Conservation (phyloP, 2,888 invertebrate species). For the Labia minor region DNA sequence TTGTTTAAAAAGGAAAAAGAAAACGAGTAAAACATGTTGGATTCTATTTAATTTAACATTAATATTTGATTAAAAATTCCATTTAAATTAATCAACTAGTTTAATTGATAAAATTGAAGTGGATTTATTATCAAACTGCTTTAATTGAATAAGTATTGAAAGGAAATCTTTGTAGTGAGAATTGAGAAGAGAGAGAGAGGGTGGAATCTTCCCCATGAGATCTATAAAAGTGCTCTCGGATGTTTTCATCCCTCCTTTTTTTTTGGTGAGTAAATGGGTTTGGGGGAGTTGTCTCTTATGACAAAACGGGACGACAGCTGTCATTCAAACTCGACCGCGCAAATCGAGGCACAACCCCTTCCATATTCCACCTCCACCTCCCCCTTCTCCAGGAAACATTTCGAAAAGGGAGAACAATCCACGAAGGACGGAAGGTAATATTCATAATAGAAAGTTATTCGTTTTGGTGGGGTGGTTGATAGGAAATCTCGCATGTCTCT, state of each 20-base stretch:
- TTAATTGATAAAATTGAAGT: too few species aligned
- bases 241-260: neutral
- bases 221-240: constrained; percentile 4
- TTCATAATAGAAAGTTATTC: neutral
- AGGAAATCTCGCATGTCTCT: neutral
- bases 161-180: neutral
- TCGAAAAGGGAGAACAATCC: neutral
- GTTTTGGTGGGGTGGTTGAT: neutral
- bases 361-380: too few species aligned
- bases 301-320: constrained; percentile 13
- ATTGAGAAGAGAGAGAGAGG: neutral
- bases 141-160: neutral
- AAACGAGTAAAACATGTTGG: too few species aligned
- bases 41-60: too few species aligned
- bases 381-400: too few species aligned
- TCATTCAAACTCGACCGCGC: neutral
- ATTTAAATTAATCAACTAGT: too few species aligned
- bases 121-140: too few species aligned
- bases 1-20: too few species aligned
- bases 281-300: neutral
- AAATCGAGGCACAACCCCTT: neutral
- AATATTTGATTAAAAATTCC: too few species aligned
- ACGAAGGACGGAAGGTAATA: neutral
- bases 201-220: neutral
- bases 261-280: neutral